Evolutionary conservation across 2,888 invertebrate species (phyloP), one percentile per base, ranked within the genome.

Genomic region (Oegoconia quadripuncta): DNA sequence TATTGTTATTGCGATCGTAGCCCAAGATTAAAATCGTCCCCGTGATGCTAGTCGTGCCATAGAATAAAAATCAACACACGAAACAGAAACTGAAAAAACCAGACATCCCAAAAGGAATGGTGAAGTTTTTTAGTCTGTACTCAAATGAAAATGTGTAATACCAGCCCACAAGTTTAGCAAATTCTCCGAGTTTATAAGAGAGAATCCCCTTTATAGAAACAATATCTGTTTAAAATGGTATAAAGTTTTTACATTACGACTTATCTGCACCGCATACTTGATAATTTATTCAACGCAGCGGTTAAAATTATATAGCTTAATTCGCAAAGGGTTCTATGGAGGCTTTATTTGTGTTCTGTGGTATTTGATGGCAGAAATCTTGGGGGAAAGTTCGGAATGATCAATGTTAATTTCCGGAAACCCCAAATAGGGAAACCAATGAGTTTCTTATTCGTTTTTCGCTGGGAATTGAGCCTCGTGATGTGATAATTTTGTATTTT

Each of bases 271-370:
- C 47, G 46, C 33, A 39, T 45, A 47, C 55, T 60, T 57, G 52
- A 59, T 67, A 63, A 69, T 64, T 64, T 64, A 66, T 66, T 64
- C 64, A 64, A 36, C 29, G 52, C 52, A 52, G 42, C 48, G 50
- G 51, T 52, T 52, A 46, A 50, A 52, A 50, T 49, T 39, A 46
- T 23, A 41, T 14, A 30, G 33, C 22, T 34, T 31, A 36, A 38
- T 46, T 37, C 35, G 26, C 31, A 34, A 16, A 8, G 32, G 30
- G 20, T 33, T 41, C 46, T 43, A 44, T 27, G 34, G 44, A 46
- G 23, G 34, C 40, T 30, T 47, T 42, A 46, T 44, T 42, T 31
- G 37, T 17, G 23, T 15, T 9, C 16, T 42, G 15, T 25, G 36
- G 23, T 25, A 32, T 36, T 13, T 15, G 36, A 29, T 20, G 14